Evolutionary conservation across 2,113 vertebrate species (phyloP).

Genomic region (Festucalex cinctus): DNA sequence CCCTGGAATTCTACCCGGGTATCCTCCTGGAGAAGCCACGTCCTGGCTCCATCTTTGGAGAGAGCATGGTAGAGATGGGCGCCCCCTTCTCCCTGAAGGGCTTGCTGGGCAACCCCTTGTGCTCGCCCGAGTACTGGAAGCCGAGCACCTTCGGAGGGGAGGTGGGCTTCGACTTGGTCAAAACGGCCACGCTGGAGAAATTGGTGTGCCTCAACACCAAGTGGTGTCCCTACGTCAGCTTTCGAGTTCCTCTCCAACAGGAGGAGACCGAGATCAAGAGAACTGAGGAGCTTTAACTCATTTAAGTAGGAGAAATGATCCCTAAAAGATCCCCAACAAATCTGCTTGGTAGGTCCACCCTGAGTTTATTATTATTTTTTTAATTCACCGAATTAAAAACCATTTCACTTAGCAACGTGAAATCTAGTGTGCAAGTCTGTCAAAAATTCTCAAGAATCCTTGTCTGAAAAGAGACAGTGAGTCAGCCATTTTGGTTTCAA

Average conservation of each 20-base stretch:
- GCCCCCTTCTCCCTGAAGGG: constrained; percentile 96
- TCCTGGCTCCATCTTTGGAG: constrained; percentile 82
- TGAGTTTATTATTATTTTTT: no score
- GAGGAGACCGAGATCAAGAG: not conserved
- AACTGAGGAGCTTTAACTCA: not conserved
- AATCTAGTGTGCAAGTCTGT: no score
- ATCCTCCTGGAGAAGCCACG: constrained; percentile 85
- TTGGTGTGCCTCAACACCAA: constrained; percentile 87
- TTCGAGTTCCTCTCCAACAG: constrained; percentile 69
- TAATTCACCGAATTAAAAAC: no score
- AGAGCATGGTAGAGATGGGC: constrained; percentile 97
- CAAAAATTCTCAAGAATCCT: no score
- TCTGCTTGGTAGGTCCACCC: no score
- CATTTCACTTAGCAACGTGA: no score
- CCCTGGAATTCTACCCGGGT: constrained; percentile 87
- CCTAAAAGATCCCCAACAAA: no score
- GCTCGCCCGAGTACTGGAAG: constrained; percentile 96
- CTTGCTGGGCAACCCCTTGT: constrained; percentile 93
- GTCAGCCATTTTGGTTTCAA: no score
- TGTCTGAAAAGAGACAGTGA: no score
- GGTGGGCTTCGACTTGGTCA: constrained; percentile 87
- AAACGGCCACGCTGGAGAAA: constrained; percentile 83
- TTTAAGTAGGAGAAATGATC: not conserved
- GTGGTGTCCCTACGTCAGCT: constrained; percentile 84
- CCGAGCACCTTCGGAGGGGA: constrained; percentile 91